A percentile compares a stretch with the other conserved stretches of the same genome.
phyloP scores from a whole-genome alignment of 2,113 vertebrate genomes.

The Erpornis zantholeuca region DNA sequence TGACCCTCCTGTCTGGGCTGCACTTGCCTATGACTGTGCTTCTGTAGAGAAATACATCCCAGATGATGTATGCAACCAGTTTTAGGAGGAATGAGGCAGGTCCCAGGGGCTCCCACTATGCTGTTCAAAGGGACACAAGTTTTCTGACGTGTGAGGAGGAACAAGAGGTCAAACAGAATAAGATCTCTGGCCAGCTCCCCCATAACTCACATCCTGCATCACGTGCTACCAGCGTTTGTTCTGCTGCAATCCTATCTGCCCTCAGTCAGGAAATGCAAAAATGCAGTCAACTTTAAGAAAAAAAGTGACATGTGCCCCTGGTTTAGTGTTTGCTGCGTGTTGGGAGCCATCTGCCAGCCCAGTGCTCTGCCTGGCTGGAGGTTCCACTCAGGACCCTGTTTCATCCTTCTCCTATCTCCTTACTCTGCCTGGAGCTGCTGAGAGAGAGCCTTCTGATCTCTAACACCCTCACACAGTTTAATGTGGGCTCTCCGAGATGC shows the following conservation, averaged over 20 bases:
- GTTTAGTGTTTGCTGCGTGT: accelerated
- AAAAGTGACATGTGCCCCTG: neutral
- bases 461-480: neutral
- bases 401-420: neutral
- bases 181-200: neutral
- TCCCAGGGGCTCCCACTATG: neutral
- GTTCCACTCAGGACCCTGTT: neutral
- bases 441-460: neutral
- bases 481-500: neutral
- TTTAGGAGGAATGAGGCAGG: neutral
- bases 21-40: neutral
- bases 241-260: neutral
- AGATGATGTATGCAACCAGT: neutral
- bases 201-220: neutral
- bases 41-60: neutral
- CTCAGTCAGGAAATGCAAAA: neutral
- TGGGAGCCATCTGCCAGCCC: neutral
- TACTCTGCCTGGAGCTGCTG: neutral
- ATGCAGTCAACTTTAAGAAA: neutral
- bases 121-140: neutral
- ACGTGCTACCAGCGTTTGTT: neutral
- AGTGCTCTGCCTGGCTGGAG: neutral
- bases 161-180: neutral
- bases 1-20: neutral
- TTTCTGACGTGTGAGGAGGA: neutral